Evolutionary conservation across 2,888 invertebrate species (phyloP).

Genomic region (Cosmia pyralina): DNA sequence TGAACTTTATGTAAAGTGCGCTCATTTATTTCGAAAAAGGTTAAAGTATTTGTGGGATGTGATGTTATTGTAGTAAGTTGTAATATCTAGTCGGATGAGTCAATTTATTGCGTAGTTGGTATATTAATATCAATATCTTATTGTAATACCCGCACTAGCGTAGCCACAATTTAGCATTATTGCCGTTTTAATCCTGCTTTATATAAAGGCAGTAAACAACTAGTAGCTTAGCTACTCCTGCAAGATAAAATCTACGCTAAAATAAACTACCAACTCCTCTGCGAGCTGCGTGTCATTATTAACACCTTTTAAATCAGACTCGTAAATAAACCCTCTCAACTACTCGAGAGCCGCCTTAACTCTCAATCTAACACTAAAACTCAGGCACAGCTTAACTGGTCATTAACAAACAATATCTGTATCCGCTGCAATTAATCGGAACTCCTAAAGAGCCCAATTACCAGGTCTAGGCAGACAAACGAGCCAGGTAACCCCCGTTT

Average conservation of each 20-base stretch:
- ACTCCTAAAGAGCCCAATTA: slow-evolving; percentile 29
- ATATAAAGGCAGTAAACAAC: background rate
- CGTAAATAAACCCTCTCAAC: background rate
- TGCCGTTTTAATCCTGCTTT: background rate
- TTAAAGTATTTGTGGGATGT: slow-evolving; percentile 3
- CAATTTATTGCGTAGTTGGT: slow-evolving; percentile 10
- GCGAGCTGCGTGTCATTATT: background rate
- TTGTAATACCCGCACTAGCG: slow-evolving; percentile 8
- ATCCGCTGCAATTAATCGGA: slow-evolving; percentile 48
- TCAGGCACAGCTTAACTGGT: slow-evolving; percentile 17
- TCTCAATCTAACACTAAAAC: slow-evolving; percentile 10
- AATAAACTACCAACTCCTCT: background rate
- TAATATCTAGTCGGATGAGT: background rate
- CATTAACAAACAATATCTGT: slow-evolving; percentile 50
- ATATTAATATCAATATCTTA: slow-evolving; percentile 37
- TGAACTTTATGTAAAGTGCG: slow-evolving; percentile 23
- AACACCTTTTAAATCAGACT: slow-evolving; percentile 13
- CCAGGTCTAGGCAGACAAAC: slow-evolving; percentile 37
- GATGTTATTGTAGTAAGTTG: slow-evolving; percentile 8
- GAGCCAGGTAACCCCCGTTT: slow-evolving; percentile 43
- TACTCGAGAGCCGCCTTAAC: background rate
- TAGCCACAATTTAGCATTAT: background rate
- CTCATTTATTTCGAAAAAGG: slow-evolving; percentile 18
- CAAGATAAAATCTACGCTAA: background rate
- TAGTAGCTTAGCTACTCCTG: background rate